These are phyloP conservation scores for Lutraria lutraria DNA, from an alignment of 2,888 invertebrate species.

Conservation along the genomic window DNA sequence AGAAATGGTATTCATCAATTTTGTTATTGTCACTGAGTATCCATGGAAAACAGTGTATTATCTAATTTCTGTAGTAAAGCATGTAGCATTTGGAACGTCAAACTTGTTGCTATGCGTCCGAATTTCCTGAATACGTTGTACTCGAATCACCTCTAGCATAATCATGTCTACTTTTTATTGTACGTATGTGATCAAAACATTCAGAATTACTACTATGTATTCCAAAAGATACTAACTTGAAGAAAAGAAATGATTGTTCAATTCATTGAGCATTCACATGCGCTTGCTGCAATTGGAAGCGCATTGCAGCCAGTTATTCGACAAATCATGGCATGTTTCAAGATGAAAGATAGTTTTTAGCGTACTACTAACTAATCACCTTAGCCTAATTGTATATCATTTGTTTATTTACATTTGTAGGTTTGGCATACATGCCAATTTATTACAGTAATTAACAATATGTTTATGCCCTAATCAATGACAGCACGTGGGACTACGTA, in stretches of 20 bases:
- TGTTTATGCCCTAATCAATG: background rate
- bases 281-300: no score
- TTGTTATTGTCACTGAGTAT: conserved; percentile 3
- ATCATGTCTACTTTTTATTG: background rate
- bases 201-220: no score
- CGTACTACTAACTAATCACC: background rate
- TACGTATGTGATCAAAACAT: background rate
- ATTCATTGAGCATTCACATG: no score
- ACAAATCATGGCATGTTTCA: background rate
- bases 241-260: no score
- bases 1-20: background rate
- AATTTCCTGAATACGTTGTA: background rate
- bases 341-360: background rate
- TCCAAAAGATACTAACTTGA: no score
- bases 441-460: conserved; percentile 22
- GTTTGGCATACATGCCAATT: background rate
- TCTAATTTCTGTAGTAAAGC: background rate
- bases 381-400: background rate
- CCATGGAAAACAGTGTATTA: background rate
- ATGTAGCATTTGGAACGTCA: no score
- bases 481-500: conserved; percentile 3
- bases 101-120: background rate
- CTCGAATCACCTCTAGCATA: background rate
- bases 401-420: background rate
- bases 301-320: no score